These are phyloP conservation scores for Crambe crambe DNA, from an alignment of 37 sponge, comb jelly and placozoan species.

Conservation along the genomic window DNA sequence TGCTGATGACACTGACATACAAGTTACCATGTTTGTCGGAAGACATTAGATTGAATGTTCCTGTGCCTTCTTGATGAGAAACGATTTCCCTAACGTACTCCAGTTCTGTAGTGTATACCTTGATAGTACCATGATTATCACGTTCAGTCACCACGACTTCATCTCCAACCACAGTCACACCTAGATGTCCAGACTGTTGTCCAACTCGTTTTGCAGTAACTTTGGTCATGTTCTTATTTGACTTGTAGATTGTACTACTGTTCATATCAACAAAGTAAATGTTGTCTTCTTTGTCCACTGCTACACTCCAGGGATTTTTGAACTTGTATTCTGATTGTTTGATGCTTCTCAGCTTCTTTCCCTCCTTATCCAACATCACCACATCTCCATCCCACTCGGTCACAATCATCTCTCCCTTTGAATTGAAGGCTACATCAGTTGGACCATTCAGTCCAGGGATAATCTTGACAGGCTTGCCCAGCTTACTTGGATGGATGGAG, in stretches of 20 bases:
- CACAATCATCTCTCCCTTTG: conserved; percentile 12
- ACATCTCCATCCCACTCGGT: conserved; percentile 11
- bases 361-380: conserved; percentile 8
- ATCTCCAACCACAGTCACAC: conserved; percentile 1
- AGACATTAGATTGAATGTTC: too few species aligned
- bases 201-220: neutral
- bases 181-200: neutral
- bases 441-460: conserved; percentile 7
- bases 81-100: neutral
- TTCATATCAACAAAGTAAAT: conserved; percentile 11
- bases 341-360: conserved; percentile 14
- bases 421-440: neutral
- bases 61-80: neutral
- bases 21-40: too few species aligned
- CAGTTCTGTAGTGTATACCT: neutral
- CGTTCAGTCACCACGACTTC: neutral
- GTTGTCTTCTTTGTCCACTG: conserved; percentile 8
- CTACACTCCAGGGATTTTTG: neutral
- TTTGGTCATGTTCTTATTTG: neutral
- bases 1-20: too few species aligned
- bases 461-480: conserved; percentile 23
- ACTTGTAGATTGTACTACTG: conserved; percentile 9
- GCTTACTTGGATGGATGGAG: conserved; percentile 20
- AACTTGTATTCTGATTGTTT: neutral
- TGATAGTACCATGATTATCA: neutral